Base-by-base conservation (phyloP, 92 coral and sea anemone genomes). In the Zoanthus sociatus region DNA sequence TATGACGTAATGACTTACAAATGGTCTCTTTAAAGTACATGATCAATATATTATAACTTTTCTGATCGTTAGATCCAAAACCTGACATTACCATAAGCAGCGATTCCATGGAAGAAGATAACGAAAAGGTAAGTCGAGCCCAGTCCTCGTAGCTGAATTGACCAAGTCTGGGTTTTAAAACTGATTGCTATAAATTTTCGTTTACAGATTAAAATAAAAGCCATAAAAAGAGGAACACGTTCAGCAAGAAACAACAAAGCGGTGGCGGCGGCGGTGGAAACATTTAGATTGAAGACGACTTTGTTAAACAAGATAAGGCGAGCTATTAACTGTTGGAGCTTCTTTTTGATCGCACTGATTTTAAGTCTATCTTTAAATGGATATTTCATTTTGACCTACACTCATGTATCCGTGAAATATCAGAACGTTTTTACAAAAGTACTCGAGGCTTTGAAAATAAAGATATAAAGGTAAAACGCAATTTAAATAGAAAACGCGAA, bases 341-440 rank as follows among this genome's bases (percentile, higher is more conserved):
- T 67, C 2, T 6, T 31, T 14, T 14, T 50, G 18, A 31, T 66
- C 7, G 4, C 66, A 12, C 60, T 66, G 16, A 9, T 81, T 67
- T 33, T 47, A 7, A 81, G 85, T 81, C 1, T 81, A 67, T 46
- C 75, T 16, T 58, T 81, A 3, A 81, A 81, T 71, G 85, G 58
- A 32, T 81, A 66, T 50, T 51, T 81, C 6, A 47, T 81, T 17
- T 20, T 64, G 18, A 68, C 30, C 31, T 81, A 45, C 45, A 67
- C 85, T 10, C 12, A 64, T 2, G 44, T 60, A 21, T 17, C 20
- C 9, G 74, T 67, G 21, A 66, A 50, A 68, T 20, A 20, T 7
- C 85, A 30, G 14, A 45, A 20, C 6, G 1, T 64, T 66, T 81
- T 66, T 45, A 47, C 60, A 21, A 67, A 18, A 81, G 21, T 67